Percentiles rank a stretch among this genome's conserved stretches.
Conservation (phyloP, 2,797 vertebrate genomes). For the Triplophysa bombifrons region DNA sequence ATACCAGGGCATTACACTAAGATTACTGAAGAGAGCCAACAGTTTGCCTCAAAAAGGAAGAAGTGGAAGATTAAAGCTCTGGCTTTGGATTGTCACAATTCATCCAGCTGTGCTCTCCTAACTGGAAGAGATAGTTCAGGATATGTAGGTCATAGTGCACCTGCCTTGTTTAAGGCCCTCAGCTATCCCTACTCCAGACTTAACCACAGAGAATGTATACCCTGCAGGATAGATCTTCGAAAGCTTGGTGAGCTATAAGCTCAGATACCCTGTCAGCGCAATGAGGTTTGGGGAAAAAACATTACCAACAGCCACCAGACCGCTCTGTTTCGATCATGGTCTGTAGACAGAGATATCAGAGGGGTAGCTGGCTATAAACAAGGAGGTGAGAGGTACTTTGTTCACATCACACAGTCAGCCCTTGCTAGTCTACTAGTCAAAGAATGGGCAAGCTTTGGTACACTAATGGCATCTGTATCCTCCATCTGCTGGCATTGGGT, state of each 20-base stretch:
- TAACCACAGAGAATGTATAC: slow-evolving; percentile 45
- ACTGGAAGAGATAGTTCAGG: slow-evolving; percentile 50
- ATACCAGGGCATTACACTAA: slow-evolving; percentile 72
- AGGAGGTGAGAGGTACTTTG: slow-evolving; percentile 58
- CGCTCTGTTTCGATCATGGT: background rate
- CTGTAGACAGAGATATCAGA: background rate
- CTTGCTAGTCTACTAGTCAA: slow-evolving; percentile 46
- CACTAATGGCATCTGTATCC: slow-evolving; percentile 30
- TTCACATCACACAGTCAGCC: slow-evolving; percentile 60
- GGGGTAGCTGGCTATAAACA: slow-evolving; percentile 51
- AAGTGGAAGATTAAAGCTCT: slow-evolving; percentile 69
- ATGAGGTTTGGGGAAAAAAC: background rate
- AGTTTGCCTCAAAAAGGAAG: slow-evolving; percentile 57
- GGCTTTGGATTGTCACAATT: slow-evolving; percentile 65
- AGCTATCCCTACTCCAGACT: slow-evolving; percentile 56
- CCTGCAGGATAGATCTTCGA: background rate
- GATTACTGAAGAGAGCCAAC: slow-evolving; percentile 71
- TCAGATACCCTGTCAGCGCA: background rate
- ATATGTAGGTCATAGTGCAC: slow-evolving; percentile 70
- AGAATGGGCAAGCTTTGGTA: slow-evolving; percentile 28
- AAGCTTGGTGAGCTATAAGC: background rate
- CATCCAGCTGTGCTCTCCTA: slow-evolving; percentile 67
- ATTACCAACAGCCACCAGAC: slow-evolving; percentile 2
- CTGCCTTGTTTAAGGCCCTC: slow-evolving; percentile 65
- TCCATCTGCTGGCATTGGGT: slow-evolving; percentile 37